Conservation (phyloP, 2,797 vertebrate genomes). For the Cottoperca gobio region DNA sequence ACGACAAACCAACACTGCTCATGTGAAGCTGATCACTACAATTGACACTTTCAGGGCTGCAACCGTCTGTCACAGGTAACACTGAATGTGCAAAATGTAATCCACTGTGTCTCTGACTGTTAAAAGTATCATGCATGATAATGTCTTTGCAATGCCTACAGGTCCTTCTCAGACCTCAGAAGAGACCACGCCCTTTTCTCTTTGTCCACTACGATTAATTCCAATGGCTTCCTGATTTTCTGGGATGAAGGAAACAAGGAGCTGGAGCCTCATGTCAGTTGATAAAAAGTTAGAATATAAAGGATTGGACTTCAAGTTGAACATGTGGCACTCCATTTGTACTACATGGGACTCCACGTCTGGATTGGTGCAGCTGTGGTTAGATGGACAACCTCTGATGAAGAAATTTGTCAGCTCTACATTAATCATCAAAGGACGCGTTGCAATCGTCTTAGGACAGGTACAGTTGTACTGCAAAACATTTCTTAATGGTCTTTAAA, state of each 20-base stretch:
- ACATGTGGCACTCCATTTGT: conserved; percentile 78
- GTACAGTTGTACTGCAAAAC: conserved; percentile 22
- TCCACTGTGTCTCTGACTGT: not conserved
- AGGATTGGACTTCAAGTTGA: conserved; percentile 1
- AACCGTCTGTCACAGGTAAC: conserved; percentile 78
- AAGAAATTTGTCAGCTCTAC: conserved; percentile 61
- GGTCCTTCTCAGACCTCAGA: conserved; percentile 74
- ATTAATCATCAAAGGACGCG: conserved; percentile 3
- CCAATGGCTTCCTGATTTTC: conserved; percentile 72
- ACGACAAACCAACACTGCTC: conserved; percentile 39
- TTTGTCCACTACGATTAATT: not conserved
- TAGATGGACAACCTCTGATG: conserved; percentile 61
- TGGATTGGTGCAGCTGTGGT: conserved; percentile 73
- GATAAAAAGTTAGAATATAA: not conserved
- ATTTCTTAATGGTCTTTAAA: not conserved
- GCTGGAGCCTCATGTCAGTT: conserved; percentile 16
- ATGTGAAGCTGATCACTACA: conserved; percentile 58
- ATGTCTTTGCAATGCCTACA: conserved; percentile 9
- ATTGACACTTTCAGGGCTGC: conserved; percentile 47
- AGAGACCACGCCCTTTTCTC: conserved; percentile 78
- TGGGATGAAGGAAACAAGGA: conserved; percentile 37
- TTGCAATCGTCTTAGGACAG: conserved; percentile 65
- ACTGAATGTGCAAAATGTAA: not conserved
- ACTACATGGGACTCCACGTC: conserved; percentile 72
- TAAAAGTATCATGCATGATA: not conserved